Conservation (phyloP, 2,113 vertebrate species). For the Gavia stellata region DNA sequence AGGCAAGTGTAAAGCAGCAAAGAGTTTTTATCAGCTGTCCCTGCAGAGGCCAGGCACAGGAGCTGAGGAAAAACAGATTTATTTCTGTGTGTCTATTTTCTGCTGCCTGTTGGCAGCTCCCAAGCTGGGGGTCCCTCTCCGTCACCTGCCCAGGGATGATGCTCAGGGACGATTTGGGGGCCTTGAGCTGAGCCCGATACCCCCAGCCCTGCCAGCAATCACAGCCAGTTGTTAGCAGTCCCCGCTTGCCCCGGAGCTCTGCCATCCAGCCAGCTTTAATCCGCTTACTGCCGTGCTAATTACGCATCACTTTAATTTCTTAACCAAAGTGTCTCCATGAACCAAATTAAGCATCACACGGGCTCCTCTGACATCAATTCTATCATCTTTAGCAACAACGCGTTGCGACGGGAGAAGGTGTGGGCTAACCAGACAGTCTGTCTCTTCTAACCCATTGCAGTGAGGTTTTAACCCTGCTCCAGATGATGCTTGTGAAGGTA, state of each 20-base stretch:
- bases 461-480: not conserved
- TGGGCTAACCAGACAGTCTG: not conserved
- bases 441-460: not conserved
- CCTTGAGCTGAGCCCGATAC: not conserved
- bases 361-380: not conserved
- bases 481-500: not conserved
- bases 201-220: not conserved
- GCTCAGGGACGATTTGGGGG: not conserved
- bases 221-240: not conserved
- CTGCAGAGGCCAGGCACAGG: not conserved
- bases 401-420: fast-evolving
- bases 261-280: not conserved
- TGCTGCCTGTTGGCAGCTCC: not conserved
- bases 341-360: not conserved
- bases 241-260: not conserved
- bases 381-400: not conserved
- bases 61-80: not conserved
- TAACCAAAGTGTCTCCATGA: not conserved
- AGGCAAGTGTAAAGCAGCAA: not conserved
- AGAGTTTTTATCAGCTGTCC: not conserved
- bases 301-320: not conserved
- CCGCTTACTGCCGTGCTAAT: not conserved
- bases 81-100: not conserved
- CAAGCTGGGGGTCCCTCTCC: no score
- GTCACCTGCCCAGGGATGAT: not conserved